Base-by-base conservation (phyloP, 2,113 vertebrate species). In the Sorex fumeus region DNA sequence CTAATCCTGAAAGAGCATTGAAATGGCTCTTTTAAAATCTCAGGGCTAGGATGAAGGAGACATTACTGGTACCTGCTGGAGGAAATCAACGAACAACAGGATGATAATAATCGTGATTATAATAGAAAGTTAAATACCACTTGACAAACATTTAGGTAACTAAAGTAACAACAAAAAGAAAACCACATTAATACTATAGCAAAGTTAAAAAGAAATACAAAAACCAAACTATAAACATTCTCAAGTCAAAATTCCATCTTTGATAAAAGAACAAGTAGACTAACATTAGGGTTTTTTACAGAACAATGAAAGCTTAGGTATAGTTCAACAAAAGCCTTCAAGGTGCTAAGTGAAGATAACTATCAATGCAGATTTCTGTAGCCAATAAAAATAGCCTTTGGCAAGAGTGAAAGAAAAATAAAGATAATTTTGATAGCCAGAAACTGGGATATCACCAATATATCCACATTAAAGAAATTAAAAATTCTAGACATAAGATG, bases 401-500 rank as follows among this genome's bases (percentile, higher is more conserved):
- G 40, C 10, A 86, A 91, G 40, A 86, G 28, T 43, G 18, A 66
- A 88, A 16, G n/a, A 62, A 92, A 92, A 71, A 75, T 60, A 60
- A 23, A 83, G 30, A 88, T 1, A 53, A 78, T 36, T 74, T 80
- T n/a, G 70, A 66, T 62, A 25, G 81, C 36, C 0, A 74, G 79
- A 84, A 25, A 34, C 53, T 34, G 34, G 7, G 9, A 36, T 84
- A 19, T 4, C 53, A 53, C 57, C 23, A 77, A 30, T 74, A 93
- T 76, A 89, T 53, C 15, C 10, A 32, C 3, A 70, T 64, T 85
- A 36, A 60, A 21, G 4, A 60, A 60, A 60, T 60, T 70, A 71
- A 40, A 70, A 72, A 45, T 74, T 74, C 27, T 70, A 77, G 25
- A 78, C 40, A 64, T 69, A 81, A 90, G 34, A 60, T 60, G 57